These are phyloP conservation scores for Bicyclus anynana DNA, from an alignment of 1,140 invertebrate genomes.

Conservation along the genomic window DNA sequence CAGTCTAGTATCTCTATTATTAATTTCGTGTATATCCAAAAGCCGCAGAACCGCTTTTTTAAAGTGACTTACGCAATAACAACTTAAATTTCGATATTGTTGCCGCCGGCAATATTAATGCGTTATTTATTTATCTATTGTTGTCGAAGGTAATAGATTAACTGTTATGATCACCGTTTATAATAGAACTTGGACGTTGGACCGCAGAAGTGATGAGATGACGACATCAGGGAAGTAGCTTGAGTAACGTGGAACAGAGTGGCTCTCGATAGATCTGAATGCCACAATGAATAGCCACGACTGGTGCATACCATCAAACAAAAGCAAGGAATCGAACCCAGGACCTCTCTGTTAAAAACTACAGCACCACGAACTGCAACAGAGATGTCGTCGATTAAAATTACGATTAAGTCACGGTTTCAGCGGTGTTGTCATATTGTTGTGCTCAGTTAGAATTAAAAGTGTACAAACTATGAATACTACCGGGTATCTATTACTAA, in stretches of 20 bases:
- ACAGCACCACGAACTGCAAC: too few species aligned
- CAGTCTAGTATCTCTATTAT: not conserved
- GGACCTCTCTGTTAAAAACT: too few species aligned
- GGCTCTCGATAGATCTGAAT: too few species aligned
- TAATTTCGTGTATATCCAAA: not conserved
- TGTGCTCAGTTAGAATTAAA: not conserved
- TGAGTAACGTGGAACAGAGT: too few species aligned
- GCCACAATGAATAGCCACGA: too few species aligned
- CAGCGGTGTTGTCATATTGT: slow-evolving; percentile 1
- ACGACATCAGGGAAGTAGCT: too few species aligned
- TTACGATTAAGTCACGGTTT: slow-evolving; percentile 11
- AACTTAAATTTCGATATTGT: slow-evolving; percentile 11
- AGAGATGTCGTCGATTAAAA: too few species aligned
- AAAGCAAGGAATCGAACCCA: too few species aligned
- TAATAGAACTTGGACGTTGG: slow-evolving; percentile 8
- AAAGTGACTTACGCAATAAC: slow-evolving; percentile 2
- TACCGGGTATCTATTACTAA: slow-evolving; percentile 8
- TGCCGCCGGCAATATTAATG: slow-evolving; percentile 6
- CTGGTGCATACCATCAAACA: too few species aligned
- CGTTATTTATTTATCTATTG: slow-evolving; percentile 12
- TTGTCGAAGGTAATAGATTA: slow-evolving; percentile 11
- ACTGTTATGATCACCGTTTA: slow-evolving; percentile 3
- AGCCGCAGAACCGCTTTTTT: not conserved
- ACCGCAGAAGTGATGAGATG: too few species aligned
- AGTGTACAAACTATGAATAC: not conserved